Evolutionary conservation across 2,113 vertebrate species (phyloP).

Genomic region (Melanerpes formicivorus): DNA sequence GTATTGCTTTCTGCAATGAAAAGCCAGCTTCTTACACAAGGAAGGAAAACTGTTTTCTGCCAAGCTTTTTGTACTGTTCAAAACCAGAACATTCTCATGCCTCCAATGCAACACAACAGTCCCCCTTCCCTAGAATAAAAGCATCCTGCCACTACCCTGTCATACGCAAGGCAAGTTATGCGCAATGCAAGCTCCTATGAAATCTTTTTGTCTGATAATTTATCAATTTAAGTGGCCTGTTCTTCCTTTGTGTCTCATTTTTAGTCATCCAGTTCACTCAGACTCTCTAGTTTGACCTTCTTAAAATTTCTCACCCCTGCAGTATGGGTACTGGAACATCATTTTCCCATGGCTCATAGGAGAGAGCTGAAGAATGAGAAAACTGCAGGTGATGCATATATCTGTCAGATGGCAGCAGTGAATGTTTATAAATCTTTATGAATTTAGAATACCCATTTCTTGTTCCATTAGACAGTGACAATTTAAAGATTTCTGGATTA

Average conservation of each 20-base stretch:
- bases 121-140: neutral
- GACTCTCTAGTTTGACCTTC: conserved; percentile 18
- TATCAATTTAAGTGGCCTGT: conserved; percentile 3
- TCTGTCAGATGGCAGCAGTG: conserved; percentile 29
- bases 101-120: neutral
- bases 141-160: neutral
- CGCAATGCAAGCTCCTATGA: neutral
- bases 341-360: conserved; percentile 37
- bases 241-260: neutral
- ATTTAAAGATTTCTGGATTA: conserved; percentile 62
- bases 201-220: neutral
- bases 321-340: neutral
- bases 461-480: conserved; percentile 61
- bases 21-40: neutral
- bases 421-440: conserved; percentile 59
- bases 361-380: conserved; percentile 6
- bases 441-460: conserved; percentile 56
- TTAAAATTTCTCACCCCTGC: conserved; percentile 25
- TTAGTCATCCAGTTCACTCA: conserved; percentile 13
- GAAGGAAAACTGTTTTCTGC: neutral
- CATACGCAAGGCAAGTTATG: neutral
- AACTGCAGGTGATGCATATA: conserved; percentile 30
- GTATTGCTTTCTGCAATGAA: neutral
- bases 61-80: neutral
- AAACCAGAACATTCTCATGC: neutral